Percentiles rank a stretch among this genome's conserved stretches.
Conservation (phyloP, 2,113 vertebrate genomes). For the Xenopus laevis region DNA sequence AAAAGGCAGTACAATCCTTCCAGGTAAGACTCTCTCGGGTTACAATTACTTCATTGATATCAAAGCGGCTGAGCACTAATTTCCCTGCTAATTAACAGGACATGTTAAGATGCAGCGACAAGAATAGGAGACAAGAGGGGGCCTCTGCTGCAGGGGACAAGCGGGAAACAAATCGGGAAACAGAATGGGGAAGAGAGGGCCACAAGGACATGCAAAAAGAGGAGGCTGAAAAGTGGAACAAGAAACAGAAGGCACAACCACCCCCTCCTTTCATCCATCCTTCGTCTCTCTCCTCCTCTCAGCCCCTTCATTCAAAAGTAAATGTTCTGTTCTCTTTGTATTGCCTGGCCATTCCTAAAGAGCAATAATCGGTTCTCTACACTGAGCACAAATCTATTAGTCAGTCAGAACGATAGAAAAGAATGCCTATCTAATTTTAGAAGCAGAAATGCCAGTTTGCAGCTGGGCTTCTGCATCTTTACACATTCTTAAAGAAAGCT, state of each 20-base stretch:
- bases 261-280: background rate
- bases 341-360: too few species aligned
- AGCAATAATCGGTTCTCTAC: too few species aligned
- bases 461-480: too few species aligned
- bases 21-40: slow-evolving; percentile 31
- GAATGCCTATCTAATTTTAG: too few species aligned
- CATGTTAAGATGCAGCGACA: slow-evolving; percentile 42
- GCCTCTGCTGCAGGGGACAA: slow-evolving; percentile 17
- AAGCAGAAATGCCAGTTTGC: too few species aligned
- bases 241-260: slow-evolving; percentile 19
- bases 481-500: too few species aligned
- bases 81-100: slow-evolving; percentile 11
- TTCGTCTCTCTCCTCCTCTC: background rate
- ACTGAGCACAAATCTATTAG: too few species aligned
- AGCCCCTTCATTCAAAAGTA: slow-evolving; percentile 30
- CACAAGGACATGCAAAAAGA: slow-evolving; percentile 23
- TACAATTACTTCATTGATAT: too few species aligned
- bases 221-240: slow-evolving; percentile 22
- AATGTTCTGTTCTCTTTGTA: slow-evolving; percentile 5
- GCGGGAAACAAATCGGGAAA: slow-evolving; percentile 17
- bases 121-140: slow-evolving; percentile 34
- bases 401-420: too few species aligned
- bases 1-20: slow-evolving; percentile 47
- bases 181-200: slow-evolving; percentile 38
- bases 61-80: too few species aligned